phyloP scores from a whole-genome alignment of 2,113 vertebrate genomes.

The Mirza zaza region DNA sequence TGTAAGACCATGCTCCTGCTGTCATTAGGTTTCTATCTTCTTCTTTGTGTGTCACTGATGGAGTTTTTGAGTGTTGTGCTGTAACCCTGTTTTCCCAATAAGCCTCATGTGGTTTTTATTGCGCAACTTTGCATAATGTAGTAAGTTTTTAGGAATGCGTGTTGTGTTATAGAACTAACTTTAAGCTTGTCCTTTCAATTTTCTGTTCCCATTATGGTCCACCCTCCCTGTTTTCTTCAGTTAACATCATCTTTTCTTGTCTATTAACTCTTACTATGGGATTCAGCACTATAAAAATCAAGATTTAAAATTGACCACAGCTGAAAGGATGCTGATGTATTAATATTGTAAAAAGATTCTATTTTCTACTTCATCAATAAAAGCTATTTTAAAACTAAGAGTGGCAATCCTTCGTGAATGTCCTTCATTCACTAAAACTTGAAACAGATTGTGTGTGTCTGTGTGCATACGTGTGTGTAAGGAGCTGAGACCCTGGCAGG shows the following conservation, averaged over 20 bases:
- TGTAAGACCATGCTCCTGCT: background rate
- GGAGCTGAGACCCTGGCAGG: background rate
- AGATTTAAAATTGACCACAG: background rate
- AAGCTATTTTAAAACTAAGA: conserved; percentile 50
- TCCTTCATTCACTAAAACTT: conserved; percentile 45
- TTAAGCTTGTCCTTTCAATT: background rate
- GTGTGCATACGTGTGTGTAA: background rate
- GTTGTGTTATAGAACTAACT: background rate
- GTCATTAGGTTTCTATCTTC: background rate
- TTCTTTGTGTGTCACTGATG: background rate
- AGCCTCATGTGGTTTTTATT: background rate
- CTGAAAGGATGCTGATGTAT: background rate
- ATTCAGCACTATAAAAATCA: conserved; percentile 29
- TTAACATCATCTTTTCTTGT: background rate
- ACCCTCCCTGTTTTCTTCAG: background rate
- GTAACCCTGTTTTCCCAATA: background rate
- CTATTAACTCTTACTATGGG: background rate
- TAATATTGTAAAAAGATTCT: background rate
- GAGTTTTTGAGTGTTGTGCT: background rate
- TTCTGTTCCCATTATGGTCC: background rate
- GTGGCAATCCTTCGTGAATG: background rate
- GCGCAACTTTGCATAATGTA: background rate
- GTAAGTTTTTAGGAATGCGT: conserved; percentile 1
- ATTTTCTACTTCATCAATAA: conserved; percentile 28
- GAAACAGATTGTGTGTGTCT: background rate